phyloP scores from a whole-genome alignment of 2,113 vertebrate species.

The Irena cyanogastra region DNA sequence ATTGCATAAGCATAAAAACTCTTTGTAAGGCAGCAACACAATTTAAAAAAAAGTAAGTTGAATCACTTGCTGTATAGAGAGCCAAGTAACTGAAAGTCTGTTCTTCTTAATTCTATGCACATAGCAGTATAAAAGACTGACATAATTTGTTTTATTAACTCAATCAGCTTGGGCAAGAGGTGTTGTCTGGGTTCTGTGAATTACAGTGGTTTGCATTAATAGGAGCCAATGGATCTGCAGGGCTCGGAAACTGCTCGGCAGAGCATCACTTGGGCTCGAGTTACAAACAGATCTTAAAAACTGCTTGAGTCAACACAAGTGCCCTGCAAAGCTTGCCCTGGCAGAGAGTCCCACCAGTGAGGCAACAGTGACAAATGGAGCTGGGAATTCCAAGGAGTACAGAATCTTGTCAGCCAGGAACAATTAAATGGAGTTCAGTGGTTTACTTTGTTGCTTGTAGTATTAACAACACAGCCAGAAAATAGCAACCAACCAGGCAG shows the following conservation, averaged over 20 bases:
- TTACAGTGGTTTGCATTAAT: background rate
- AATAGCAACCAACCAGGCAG: background rate
- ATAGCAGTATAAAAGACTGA: background rate
- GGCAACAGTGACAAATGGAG: background rate
- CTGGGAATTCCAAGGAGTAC: background rate
- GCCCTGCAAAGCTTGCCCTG: background rate
- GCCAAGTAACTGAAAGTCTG: background rate
- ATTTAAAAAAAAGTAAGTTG: background rate
- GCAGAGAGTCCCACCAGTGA: background rate
- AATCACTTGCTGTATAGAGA: background rate
- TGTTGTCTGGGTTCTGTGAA: background rate
- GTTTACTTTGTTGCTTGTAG: background rate
- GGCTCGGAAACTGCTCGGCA: fast-evolving
- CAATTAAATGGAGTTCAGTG: background rate
- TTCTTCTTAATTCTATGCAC: background rate
- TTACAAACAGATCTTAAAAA: background rate
- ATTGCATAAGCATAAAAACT: background rate
- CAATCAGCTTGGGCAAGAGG: background rate
- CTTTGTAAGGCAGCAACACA: background rate
- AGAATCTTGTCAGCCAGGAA: background rate
- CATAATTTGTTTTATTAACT: background rate
- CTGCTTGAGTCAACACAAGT: background rate
- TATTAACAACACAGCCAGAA: background rate
- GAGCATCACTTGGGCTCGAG: background rate
- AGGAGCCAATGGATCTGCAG: background rate